Conservation (phyloP, 2,797 vertebrate genomes). For the Nyctalus aviator region DNA sequence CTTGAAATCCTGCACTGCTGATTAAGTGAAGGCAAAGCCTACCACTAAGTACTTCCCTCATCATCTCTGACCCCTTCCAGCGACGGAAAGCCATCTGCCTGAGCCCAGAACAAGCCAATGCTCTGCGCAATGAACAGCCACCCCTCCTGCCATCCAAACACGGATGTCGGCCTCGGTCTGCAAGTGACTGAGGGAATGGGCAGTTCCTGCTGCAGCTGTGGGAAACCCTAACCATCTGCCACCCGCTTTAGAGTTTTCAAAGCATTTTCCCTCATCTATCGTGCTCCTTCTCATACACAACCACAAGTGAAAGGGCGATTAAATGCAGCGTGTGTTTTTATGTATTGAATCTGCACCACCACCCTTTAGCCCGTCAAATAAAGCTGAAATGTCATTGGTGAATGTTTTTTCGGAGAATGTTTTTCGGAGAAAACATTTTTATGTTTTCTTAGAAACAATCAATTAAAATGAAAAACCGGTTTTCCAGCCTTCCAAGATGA, state of each 20-base stretch:
- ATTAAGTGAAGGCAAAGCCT: not conserved
- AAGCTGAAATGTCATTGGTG: not conserved
- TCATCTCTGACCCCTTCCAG: not conserved
- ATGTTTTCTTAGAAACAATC: not conserved
- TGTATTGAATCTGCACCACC: not conserved
- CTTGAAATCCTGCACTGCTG: not conserved
- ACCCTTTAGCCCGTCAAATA: not conserved
- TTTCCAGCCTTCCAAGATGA: slow-evolving; percentile 20
- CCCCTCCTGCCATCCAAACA: not conserved
- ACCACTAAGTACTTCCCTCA: not conserved
- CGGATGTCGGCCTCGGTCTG: not conserved
- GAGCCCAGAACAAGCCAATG: not conserved
- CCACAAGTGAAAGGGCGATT: not conserved
- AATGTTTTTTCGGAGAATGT: not conserved
- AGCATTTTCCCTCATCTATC: not conserved
- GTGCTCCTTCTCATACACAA: not conserved
- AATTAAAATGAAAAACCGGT: not conserved
- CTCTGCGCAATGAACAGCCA: not conserved
- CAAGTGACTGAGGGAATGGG: not conserved
- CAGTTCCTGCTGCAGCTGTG: not conserved
- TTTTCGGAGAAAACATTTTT: not conserved
- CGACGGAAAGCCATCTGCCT: not conserved
- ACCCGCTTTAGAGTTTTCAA: not conserved
- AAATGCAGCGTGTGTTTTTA: not conserved
- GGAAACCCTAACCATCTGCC: slow-evolving; percentile 4